Evolutionary conservation across 2,888 invertebrate species (phyloP), one percentile per base, ranked within the genome.

Genomic region (Phytoseiulus persimilis): DNA sequence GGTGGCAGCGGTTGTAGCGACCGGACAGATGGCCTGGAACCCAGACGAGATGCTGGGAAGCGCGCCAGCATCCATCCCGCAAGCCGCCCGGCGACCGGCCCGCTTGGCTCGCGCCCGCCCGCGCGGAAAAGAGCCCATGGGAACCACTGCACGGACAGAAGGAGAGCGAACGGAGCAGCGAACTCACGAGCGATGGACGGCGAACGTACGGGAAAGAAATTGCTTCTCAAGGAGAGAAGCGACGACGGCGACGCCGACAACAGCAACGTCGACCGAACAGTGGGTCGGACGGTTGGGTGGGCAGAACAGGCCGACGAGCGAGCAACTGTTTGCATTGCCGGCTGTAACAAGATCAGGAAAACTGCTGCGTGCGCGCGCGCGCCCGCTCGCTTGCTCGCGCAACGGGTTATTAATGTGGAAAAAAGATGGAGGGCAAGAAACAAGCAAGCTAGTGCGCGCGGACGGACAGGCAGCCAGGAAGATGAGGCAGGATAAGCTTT

Each of bases 11-110:
- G 23, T 65, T 65, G 65, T 65, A 65, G 65, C 65, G 65, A 23
- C 65, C 65, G 65, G 65, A 65, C 65, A 65, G 65, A 65, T 65
- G 65, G 65, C 65, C 65, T 65, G 65, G 65, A 65, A 65, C 65
- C 65, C 65, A 65, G 65, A 65, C 65, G 65, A 65, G 65, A 65
- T 65, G 65, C 65, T 65, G 65, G 65, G 65, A 65, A 65, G 65
- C 65, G 65, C 65, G 65, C 65, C 65, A 65, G 65, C 65, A 65
- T 65, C 65, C 65, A 65, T 65, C 65, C 65, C 65, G 65, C 65
- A 65, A 65, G 39, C 65, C 65, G 65, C 65, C 65, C 65, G 65
- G 1, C 65, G 65, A 28, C 65, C 65, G 65, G 65, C 65, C 65
- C 1, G 65, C 65, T 23, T 65, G 65, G 11, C 65, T 65, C 1